Evolutionary conservation across 2,888 invertebrate genomes (phyloP).

Genomic region (Plagiodera versicolora): DNA sequence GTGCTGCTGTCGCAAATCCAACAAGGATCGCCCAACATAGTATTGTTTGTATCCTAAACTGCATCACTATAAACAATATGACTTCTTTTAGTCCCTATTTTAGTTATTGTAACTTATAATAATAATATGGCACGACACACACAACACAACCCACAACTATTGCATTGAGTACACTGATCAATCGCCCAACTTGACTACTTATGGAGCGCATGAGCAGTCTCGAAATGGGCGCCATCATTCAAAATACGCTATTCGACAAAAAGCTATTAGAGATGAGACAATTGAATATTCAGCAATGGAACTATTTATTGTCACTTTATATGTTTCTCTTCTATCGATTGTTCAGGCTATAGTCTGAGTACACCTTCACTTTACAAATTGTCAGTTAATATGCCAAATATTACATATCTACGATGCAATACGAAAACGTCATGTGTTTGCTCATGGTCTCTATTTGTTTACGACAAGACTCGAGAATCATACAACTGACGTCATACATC

Average conservation of each 20-base stretch:
- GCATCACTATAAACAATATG: constrained; percentile 64
- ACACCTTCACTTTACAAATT: too few species aligned
- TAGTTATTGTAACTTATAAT: constrained; percentile 46
- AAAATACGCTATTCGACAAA: not conserved
- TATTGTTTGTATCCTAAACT: constrained; percentile 76
- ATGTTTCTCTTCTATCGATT: too few species aligned
- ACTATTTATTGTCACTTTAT: too few species aligned
- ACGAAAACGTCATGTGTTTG: too few species aligned
- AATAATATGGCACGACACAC: constrained; percentile 52
- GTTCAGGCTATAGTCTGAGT: too few species aligned
- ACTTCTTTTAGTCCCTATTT: constrained; percentile 45
- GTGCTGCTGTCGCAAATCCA: constrained; percentile 74
- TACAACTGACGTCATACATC: too few species aligned
- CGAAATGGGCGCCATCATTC: not conserved
- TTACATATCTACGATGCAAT: too few species aligned
- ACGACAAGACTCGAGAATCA: too few species aligned
- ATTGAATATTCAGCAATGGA: too few species aligned
- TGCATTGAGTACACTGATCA: constrained; percentile 53
- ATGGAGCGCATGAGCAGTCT: not conserved
- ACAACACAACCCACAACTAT: constrained; percentile 49
- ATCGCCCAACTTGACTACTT: constrained; percentile 33
- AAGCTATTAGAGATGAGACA: too few species aligned
- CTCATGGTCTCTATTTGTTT: too few species aligned
- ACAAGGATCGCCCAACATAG: constrained; percentile 72
- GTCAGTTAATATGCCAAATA: too few species aligned